Evolutionary conservation across 2,797 vertebrate species (phyloP).

Genomic region (Siniperca undulata): DNA sequence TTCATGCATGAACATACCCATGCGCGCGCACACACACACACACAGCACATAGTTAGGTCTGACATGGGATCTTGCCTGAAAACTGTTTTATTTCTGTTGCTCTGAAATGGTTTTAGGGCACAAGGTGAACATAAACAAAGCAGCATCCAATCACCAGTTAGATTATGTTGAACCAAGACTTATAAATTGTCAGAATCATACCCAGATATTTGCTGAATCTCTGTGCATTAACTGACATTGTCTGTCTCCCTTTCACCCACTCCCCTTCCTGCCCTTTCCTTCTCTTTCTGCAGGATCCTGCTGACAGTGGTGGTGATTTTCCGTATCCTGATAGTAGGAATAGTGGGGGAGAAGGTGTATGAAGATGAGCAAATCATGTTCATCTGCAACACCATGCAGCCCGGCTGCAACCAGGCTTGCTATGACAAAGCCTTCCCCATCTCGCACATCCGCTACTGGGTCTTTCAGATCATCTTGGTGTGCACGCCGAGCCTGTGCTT

Average conservation of each 20-base stretch:
- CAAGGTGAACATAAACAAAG: constrained; percentile 9
- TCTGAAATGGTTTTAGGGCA: constrained; percentile 5
- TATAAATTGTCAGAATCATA: constrained; percentile 13
- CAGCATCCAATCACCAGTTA: constrained; percentile 26
- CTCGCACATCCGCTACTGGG: constrained; percentile 94
- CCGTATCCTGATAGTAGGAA: constrained; percentile 93
- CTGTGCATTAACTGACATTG: constrained; percentile 54
- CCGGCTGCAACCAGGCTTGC: constrained; percentile 93
- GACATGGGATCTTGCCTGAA: background rate
- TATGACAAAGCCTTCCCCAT: constrained; percentile 94
- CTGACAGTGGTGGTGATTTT: constrained; percentile 96
- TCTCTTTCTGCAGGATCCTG: constrained; percentile 88
- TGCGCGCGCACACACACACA: constrained; percentile 15
- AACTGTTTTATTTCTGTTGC: constrained; percentile 16
- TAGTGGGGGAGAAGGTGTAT: constrained; percentile 93
- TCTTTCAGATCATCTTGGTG: constrained; percentile 92
- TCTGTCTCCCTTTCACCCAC: constrained; percentile 47
- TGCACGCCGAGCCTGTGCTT: constrained; percentile 92
- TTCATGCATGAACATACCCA: constrained; percentile 11
- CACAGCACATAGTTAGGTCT: background rate
- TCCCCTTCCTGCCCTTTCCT: constrained; percentile 60
- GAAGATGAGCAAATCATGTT: constrained; percentile 95
- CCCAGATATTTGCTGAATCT: constrained; percentile 23
- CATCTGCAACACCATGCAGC: constrained; percentile 93
- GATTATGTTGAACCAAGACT: constrained; percentile 21